Base-by-base conservation (phyloP, 2,888 invertebrate species). In the Mongoloraphidia duomilia region DNA sequence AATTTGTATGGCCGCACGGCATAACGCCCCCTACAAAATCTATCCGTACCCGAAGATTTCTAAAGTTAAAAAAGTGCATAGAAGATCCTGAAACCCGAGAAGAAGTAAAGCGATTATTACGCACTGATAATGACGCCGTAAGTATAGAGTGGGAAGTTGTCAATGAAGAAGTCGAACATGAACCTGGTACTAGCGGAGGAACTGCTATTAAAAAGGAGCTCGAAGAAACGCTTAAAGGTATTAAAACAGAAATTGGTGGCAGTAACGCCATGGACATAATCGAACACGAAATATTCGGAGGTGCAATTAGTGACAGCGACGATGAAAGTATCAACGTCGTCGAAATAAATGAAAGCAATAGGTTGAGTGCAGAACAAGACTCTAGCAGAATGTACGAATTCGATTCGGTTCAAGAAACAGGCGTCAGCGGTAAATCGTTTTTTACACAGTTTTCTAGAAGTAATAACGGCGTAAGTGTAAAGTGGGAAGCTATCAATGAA, bases 21-120 rank as follows among this genome's bases (percentile, higher is more conserved):
- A 72, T 98, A 42, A 93, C 96, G 3, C 93, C 95, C 0, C 95
- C 97, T 0, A 74, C 94, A 50, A 98, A 97, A 66, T 97, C 97
- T 70, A 90, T 94, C 0, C 75, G 96, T 9, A 88, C 88, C 57
- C 76, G 94, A 49, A 76, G 96, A 50, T 96, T 96, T 61, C 77
- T 96, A 36, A 95, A 95, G 0, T 66, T 96, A 34, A 92, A 98
- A 66, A 98, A 97, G 68, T 91, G 88, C 68, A 89, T 91, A 1
- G 96, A 96, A 68, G 91, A 93, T 26, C 95, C 96, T 1, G 96
- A 97, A 71, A 93, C 96, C 55, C 97, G 98, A 63, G 95, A 95
- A 65, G 97, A 98, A 72, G 92, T 98, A 0, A 94, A 95, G 64
- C 75, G 94, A 38, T 70, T 98, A 49, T 71, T 98, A 9, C 74